Evolutionary conservation across 2,797 vertebrate species (phyloP).

Genomic region (Bufotes viridis): DNA sequence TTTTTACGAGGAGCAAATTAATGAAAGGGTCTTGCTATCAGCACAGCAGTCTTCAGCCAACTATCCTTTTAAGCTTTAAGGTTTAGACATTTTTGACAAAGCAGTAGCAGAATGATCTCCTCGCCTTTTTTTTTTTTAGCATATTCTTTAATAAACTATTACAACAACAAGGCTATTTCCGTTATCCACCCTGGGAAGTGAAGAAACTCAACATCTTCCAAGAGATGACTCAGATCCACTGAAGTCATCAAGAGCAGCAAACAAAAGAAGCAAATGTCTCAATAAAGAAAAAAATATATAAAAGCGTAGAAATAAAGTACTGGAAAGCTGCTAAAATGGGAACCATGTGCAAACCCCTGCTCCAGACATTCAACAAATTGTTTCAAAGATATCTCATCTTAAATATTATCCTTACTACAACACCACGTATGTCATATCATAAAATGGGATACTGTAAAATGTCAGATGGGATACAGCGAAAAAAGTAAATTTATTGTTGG

Average conservation of each 20-base stretch:
- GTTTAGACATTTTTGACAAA: constrained; percentile 26
- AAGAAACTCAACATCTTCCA: constrained; percentile 39
- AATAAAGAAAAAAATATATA: constrained; percentile 20
- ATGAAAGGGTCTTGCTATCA: background rate
- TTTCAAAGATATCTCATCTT: constrained; percentile 32
- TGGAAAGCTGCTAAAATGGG: background rate
- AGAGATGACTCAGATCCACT: constrained; percentile 45
- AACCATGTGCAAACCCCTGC: background rate
- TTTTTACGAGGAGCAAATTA: background rate
- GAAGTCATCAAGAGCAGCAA: constrained; percentile 42
- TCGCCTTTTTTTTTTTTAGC: background rate
- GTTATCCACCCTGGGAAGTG: constrained; percentile 33
- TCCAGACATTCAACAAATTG: constrained; percentile 18
- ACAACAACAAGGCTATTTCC: constrained; percentile 40
- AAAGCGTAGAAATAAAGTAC: background rate
- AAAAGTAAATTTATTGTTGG: background rate
- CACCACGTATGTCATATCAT: constrained; percentile 1
- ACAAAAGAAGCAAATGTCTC: constrained; percentile 32
- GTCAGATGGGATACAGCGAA: background rate
- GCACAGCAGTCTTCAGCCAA: constrained; percentile 19
- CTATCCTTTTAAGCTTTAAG: constrained; percentile 34
- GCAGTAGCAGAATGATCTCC: constrained; percentile 34
- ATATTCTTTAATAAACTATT: constrained; percentile 42
- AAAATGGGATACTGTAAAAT: background rate
- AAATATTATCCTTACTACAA: background rate